Conservation (phyloP, 2,888 invertebrate species). For the Mythimna vitellina region DNA sequence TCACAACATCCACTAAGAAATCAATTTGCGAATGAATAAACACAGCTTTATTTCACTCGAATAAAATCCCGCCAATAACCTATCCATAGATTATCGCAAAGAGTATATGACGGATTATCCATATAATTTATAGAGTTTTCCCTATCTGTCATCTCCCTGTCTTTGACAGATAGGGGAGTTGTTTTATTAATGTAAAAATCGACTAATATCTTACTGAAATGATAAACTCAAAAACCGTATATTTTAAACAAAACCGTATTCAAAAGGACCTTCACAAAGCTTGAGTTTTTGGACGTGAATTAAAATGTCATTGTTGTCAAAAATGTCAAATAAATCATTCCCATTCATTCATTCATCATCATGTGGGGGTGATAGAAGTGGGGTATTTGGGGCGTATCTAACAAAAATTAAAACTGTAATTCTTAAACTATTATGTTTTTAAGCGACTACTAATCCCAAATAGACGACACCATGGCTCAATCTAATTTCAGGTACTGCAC, state of each 20-base stretch:
- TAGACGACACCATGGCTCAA: constrained; percentile 79
- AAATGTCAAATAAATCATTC: constrained; percentile 36
- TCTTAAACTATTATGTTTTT: constrained; percentile 64
- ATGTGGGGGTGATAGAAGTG: constrained; percentile 74
- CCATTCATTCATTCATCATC: constrained; percentile 62
- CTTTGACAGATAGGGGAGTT: too few relatives aligned
- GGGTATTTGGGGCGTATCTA: constrained; percentile 75
- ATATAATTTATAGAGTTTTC: too few relatives aligned
- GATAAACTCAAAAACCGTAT: not conserved
- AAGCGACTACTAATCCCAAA: constrained; percentile 49
- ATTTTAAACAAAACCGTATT: not conserved
- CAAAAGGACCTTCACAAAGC: not conserved
- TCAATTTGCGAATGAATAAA: too few relatives aligned
- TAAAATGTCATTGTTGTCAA: constrained; percentile 24
- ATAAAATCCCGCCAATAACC: too few relatives aligned
- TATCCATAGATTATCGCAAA: too few relatives aligned
- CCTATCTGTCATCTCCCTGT: too few relatives aligned
- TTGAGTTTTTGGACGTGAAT: constrained; percentile 23
- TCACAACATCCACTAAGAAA: too few relatives aligned
- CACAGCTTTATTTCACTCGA: too few relatives aligned
- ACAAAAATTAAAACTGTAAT: constrained; percentile 63
- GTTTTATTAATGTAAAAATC: too few relatives aligned
- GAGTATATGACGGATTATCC: too few relatives aligned
- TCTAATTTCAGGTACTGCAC: constrained; percentile 83
- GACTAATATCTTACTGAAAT: too few relatives aligned